Conservation (phyloP, 2,797 vertebrate species). For the Prionace glauca region DNA sequence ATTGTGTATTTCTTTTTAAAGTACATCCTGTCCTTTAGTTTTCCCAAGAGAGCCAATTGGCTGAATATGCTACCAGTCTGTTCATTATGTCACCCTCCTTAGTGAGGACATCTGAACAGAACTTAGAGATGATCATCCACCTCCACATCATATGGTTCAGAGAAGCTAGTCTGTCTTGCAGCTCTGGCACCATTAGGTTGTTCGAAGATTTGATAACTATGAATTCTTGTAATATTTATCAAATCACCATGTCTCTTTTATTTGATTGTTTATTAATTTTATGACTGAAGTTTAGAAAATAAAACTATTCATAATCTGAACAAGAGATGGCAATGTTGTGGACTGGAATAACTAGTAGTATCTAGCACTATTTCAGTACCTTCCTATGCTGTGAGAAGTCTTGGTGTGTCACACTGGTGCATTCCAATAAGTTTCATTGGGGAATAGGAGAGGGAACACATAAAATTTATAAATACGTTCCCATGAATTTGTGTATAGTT, state of each 20-base stretch:
- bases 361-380: neutral
- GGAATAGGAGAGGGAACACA: neutral
- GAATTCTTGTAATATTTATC: neutral
- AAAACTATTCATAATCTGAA: neutral
- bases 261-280: neutral
- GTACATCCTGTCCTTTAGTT: neutral
- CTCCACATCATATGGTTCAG: constrained; percentile 9
- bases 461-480: neutral
- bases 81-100: constrained; percentile 13
- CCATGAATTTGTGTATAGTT: neutral
- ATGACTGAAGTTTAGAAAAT: neutral
- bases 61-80: neutral
- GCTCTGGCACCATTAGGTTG: neutral
- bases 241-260: neutral
- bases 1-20: constrained; percentile 28
- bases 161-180: neutral
- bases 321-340: neutral
- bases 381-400: neutral
- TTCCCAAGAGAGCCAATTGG: neutral
- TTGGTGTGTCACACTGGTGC: neutral
- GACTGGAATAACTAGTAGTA: neutral
- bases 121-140: neutral
- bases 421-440: neutral
- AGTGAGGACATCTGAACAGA: neutral
- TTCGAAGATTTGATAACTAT: neutral